Base-by-base conservation (phyloP, 2,797 vertebrate species). In the Karalla daura region DNA sequence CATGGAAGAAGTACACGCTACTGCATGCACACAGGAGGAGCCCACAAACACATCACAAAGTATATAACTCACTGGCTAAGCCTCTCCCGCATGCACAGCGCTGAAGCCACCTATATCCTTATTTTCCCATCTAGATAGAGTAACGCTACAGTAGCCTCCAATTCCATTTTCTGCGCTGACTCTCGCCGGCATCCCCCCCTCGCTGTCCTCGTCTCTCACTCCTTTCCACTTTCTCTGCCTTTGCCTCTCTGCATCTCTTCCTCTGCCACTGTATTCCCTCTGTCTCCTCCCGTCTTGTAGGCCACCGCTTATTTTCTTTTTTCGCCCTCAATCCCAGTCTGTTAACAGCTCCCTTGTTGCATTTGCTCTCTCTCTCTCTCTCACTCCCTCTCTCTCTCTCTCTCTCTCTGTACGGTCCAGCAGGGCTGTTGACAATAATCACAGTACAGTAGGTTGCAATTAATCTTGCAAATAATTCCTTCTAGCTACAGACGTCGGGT, bases 391-490 rank as follows among this genome's bases (percentile, higher is more conserved):
- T 35, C 43, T 53, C 55, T 54, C 10, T 14, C 11, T 5, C 18
- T 55, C 40, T 74, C 65, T 67, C 55, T 51, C 39, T 9, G 61
- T 71, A 50, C 24, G 28, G 70, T 83, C 77, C 74, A 77, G 74
- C 15, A 69, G 71, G 61, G 70, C 61, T 79, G 67, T 80, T 59
- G 82, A 85, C 84, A 81, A 58, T 85, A 88, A 87, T 82, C 85
- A 86, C 74, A 78, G 47, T 84, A 82, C 78, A 83, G 87, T 81
- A 70, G 60, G 79, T 15, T 56, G 75, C 74, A 86, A 90, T 91
- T 89, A 84, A 93, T 92, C 89, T 89, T 86, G 88, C 77, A 86
- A 90, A 80, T 86, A 80, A 83, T 63, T 78, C 56, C 69, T 41
- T 68, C 67, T 70, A 61, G 51, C 45, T 43, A 39, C 66, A 50